These are phyloP conservation scores for Tachuris rubrigastra DNA, from an alignment of 2,113 vertebrate genomes.

Conservation along the genomic window DNA sequence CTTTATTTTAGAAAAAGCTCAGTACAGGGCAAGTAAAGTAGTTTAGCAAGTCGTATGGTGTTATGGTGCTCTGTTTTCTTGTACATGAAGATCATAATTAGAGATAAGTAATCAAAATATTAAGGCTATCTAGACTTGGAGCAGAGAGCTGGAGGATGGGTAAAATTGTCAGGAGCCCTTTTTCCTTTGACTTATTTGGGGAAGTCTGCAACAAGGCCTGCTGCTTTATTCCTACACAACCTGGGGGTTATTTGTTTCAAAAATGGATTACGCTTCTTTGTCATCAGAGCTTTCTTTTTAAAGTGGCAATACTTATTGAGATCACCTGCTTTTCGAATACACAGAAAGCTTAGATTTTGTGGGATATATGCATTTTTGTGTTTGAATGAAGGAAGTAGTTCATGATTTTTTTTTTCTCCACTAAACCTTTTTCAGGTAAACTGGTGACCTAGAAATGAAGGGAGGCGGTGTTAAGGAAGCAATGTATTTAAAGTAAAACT, in stretches of 20 bases:
- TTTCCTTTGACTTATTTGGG: background rate
- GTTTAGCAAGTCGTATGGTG: background rate
- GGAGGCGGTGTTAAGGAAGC: background rate
- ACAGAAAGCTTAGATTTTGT: background rate
- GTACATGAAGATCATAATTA: background rate
- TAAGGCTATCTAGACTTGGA: background rate
- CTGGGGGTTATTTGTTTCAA: background rate
- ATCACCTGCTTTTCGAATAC: background rate
- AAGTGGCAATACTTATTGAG: background rate
- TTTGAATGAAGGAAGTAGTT: background rate
- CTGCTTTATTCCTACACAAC: background rate
- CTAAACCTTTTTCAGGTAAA: background rate
- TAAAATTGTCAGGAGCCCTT: background rate
- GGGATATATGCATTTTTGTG: background rate
- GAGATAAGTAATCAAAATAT: background rate
- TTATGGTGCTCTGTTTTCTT: background rate
- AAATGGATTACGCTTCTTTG: background rate
- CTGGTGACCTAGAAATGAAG: background rate
- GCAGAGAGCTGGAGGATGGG: background rate
- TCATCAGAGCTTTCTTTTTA: background rate
- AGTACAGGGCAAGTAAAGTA: background rate
- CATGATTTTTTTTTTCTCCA: background rate
- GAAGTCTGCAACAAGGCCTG: background rate
- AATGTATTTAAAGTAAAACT: slow-evolving; percentile 11
- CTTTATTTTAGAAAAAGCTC: background rate